Evolutionary conservation across 2,113 vertebrate species (phyloP).

Genomic region (Stomatorhinus ivindoensis): DNA sequence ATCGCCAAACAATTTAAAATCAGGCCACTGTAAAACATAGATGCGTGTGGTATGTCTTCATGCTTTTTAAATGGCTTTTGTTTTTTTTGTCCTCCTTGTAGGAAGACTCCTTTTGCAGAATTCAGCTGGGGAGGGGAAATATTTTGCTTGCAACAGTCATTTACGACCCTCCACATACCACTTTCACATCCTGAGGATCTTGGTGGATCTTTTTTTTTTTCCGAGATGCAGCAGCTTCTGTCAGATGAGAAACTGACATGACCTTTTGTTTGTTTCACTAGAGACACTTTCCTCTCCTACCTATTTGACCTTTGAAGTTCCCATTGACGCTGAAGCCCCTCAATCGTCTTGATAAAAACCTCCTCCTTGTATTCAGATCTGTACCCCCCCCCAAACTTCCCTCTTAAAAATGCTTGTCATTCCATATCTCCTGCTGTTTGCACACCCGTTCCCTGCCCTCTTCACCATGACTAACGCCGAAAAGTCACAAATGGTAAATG

Average conservation of each 20-base stretch:
- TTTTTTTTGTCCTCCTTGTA: neutral
- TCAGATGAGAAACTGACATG: neutral
- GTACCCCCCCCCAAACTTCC: slow-evolving; percentile 9
- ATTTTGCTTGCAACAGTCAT: neutral
- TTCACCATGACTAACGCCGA: slow-evolving; percentile 18
- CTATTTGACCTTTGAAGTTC: neutral
- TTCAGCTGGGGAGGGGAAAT: neutral
- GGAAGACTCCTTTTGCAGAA: neutral
- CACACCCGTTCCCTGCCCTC: slow-evolving; percentile 30
- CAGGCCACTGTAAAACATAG: neutral
- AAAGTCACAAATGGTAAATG: slow-evolving; percentile 31
- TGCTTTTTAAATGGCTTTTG: neutral
- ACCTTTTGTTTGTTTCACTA: neutral
- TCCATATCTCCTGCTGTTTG: slow-evolving; percentile 34
- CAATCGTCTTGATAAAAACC: neutral
- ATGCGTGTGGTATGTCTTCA: neutral
- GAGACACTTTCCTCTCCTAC: neutral
- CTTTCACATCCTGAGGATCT: neutral
- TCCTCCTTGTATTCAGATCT: neutral
- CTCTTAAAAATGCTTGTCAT: slow-evolving; percentile 4
- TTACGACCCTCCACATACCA: neutral
- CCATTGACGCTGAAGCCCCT: neutral
- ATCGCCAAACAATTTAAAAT: neutral
- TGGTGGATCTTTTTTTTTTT: neutral
- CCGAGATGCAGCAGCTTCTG: neutral